These are phyloP conservation scores for Trichonephila clavata DNA, from an alignment of 1,140 invertebrate species.

Conservation along the genomic window DNA sequence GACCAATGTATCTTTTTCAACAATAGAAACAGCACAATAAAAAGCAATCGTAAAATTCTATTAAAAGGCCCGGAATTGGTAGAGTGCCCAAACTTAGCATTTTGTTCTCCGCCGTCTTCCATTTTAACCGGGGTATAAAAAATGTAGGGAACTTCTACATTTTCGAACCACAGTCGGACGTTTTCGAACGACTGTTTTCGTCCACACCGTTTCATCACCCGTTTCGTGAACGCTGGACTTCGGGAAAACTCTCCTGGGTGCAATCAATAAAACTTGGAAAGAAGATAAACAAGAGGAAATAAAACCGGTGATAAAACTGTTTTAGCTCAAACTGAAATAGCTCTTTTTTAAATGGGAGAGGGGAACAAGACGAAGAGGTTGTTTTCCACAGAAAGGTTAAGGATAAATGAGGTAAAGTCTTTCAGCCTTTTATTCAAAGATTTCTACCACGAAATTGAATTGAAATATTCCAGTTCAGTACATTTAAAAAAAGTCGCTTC, in stretches of 20 bases:
- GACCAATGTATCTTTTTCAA: neutral
- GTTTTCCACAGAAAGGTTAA: neutral
- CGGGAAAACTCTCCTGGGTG: constrained; percentile 41
- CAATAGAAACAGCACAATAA: constrained; percentile 31
- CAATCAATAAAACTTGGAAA: constrained; percentile 62
- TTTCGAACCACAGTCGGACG: constrained; percentile 30
- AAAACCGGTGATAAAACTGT: constrained; percentile 61
- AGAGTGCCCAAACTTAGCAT: constrained; percentile 39
- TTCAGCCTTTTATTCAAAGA: neutral
- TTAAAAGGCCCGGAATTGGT: constrained; percentile 32
- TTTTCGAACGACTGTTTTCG: constrained; percentile 6
- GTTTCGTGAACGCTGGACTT: constrained; percentile 30
- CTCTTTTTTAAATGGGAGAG: neutral
- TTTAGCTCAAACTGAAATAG: constrained; percentile 56
- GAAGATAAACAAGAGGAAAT: constrained; percentile 50
- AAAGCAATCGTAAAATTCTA: constrained; percentile 49
- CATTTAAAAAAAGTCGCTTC: too few relatives aligned
- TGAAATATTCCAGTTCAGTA: too few relatives aligned
- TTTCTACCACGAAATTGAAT: too few relatives aligned
- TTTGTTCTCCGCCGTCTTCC: neutral
- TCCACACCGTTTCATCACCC: constrained; percentile 12
- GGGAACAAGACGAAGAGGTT: neutral
- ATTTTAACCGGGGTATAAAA: constrained; percentile 15
- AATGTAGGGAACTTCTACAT: constrained; percentile 2
- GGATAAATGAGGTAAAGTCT: neutral